These are phyloP conservation scores for Phenganax stokvisi DNA, from an alignment of 92 coral and sea anemone genomes.

Conservation along the genomic window DNA sequence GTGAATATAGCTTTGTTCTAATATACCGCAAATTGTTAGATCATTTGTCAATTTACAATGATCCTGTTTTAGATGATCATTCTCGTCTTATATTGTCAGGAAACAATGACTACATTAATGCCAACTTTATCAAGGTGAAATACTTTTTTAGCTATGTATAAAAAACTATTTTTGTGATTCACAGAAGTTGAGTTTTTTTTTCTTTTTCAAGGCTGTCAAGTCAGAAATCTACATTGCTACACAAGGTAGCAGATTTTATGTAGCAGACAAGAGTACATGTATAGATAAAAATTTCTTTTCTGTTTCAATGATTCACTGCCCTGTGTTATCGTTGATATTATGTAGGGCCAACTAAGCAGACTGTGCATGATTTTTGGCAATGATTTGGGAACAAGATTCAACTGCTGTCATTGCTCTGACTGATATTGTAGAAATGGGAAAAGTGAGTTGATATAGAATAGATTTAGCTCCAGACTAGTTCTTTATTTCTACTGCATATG, in stretches of 20 bases:
- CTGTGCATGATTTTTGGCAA: constrained; percentile 69
- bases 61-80: constrained; percentile 59
- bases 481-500: too few species aligned
- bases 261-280: background rate
- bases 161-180: background rate
- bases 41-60: background rate
- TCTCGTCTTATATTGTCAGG: constrained; percentile 58
- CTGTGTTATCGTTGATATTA: background rate
- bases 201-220: constrained; percentile 52
- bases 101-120: constrained; percentile 62
- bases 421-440: constrained; percentile 58
- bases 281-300: background rate
- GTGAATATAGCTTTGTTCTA: constrained; percentile 17
- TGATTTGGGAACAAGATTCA: constrained; percentile 77
- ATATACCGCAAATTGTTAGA: background rate
- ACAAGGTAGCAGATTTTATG: constrained; percentile 52
- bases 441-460: constrained; percentile 45
- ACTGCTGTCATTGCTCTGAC: constrained; percentile 70
- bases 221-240: constrained; percentile 70
- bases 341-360: constrained; percentile 53
- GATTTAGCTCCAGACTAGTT: too few species aligned
- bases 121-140: constrained; percentile 55
- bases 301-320: background rate
- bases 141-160: too few species aligned
- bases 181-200: background rate